These are phyloP conservation scores for Crioceris asparagi DNA, from an alignment of 2,888 invertebrate species.

Conservation along the genomic window DNA sequence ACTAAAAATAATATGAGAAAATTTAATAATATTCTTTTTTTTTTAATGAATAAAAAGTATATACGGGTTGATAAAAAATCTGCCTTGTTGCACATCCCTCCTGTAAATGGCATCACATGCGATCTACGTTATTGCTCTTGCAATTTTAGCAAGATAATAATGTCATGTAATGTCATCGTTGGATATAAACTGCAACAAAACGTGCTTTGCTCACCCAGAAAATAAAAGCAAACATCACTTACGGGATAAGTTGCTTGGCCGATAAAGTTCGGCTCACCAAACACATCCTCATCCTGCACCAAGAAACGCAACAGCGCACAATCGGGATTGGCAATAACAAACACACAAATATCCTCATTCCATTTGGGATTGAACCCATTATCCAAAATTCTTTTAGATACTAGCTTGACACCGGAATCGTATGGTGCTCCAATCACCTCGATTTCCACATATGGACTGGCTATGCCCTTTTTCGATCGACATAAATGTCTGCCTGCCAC, in stretches of 20 bases:
- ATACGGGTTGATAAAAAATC: too few species aligned
- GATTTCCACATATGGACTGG: constrained; percentile 85
- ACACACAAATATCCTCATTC: constrained; percentile 73
- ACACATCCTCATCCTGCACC: constrained; percentile 93
- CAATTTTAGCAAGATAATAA: too few species aligned
- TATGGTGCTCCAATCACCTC: constrained; percentile 83
- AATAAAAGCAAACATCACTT: constrained; percentile 22
- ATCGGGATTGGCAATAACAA: constrained; percentile 69
- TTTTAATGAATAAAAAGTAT: neutral
- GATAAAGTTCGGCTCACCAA: constrained; percentile 92
- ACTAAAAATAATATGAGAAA: too few species aligned
- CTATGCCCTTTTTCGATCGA: constrained; percentile 64
- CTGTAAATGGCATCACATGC: too few species aligned
- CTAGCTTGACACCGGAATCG: constrained; percentile 72
- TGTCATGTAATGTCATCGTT: too few species aligned
- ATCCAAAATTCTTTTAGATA: constrained; percentile 65
- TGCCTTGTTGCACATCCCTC: too few species aligned
- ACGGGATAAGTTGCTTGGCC: constrained; percentile 93
- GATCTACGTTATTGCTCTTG: too few species aligned
- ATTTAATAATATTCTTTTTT: neutral
- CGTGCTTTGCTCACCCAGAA: neutral
- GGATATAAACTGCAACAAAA: neutral
- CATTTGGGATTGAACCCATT: constrained; percentile 91
- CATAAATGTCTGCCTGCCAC: constrained; percentile 84
- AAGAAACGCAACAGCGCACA: constrained; percentile 78